Percentiles rank a stretch among this genome's conserved stretches.
Conservation (phyloP, 2,113 vertebrate genomes). For the Chrysemys picta region DNA sequence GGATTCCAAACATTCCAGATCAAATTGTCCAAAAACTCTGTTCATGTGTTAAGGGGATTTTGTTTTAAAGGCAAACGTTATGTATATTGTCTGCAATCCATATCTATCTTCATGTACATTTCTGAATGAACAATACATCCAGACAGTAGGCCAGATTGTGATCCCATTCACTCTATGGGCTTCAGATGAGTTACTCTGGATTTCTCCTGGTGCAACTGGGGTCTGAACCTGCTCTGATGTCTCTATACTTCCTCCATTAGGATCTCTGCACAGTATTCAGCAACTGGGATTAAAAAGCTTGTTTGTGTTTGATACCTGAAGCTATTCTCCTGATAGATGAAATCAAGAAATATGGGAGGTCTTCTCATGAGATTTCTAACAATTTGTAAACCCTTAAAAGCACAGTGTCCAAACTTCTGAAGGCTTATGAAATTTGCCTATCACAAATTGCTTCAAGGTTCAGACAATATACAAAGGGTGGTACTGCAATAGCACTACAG, state of each 20-base stretch:
- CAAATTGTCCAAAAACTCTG: not conserved
- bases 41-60: not conserved
- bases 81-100: not conserved
- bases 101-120: not conserved
- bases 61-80: not conserved
- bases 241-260: not conserved
- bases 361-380: not conserved
- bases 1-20: not conserved
- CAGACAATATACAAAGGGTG: not conserved
- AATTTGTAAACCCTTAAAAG: not conserved
- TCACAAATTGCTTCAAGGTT: not conserved
- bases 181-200: constrained; percentile 32
- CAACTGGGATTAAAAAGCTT: not conserved
- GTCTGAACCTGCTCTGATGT: not conserved
- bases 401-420: accelerated
- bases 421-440: not conserved
- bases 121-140: not conserved
- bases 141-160: constrained; percentile 20
- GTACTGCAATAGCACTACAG: not conserved
- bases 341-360: not conserved
- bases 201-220: constrained; percentile 17
- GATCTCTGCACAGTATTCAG: not conserved
- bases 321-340: not conserved
- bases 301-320: not conserved
- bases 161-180: constrained; percentile 17